phyloP scores from a whole-genome alignment of 2,113 vertebrate genomes.

The Dipodomys stephensi region DNA sequence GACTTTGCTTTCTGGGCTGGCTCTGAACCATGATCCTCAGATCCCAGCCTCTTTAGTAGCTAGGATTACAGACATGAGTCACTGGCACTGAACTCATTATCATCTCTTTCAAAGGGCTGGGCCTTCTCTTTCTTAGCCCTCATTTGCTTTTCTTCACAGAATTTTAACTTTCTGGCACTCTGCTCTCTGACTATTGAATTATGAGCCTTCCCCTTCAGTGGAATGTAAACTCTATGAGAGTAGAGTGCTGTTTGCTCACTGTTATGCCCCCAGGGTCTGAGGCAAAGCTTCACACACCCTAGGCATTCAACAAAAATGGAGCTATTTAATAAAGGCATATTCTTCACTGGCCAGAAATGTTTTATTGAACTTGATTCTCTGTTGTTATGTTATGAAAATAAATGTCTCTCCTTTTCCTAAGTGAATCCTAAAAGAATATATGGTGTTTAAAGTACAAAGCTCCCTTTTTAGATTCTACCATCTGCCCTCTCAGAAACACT shows the following conservation, averaged over 20 bases:
- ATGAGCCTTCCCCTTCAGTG: not conserved
- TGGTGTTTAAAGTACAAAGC: not conserved
- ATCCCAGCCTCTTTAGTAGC: too few species aligned
- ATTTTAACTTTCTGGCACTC: not conserved
- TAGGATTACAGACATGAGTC: too few species aligned
- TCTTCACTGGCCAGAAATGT: slow-evolving; percentile 29
- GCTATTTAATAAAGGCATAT: slow-evolving; percentile 1
- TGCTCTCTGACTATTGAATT: not conserved
- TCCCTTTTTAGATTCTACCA: not conserved
- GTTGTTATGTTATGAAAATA: slow-evolving; percentile 34
- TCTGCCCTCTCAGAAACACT: not conserved
- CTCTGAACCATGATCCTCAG: too few species aligned
- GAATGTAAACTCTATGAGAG: not conserved
- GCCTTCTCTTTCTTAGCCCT: not conserved
- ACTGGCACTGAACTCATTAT: too few species aligned
- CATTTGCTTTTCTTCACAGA: not conserved
- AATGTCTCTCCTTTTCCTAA: not conserved
- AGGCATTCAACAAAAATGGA: not conserved
- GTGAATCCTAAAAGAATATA: not conserved
- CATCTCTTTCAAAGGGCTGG: too few species aligned
- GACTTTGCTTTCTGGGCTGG: too few species aligned
- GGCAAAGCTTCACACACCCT: not conserved
- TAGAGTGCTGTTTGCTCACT: not conserved
- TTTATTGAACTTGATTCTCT: slow-evolving; percentile 29
- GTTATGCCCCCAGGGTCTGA: not conserved